phyloP scores from a whole-genome alignment of 1,140 invertebrate genomes.

The Antheraea mylitta region DNA sequence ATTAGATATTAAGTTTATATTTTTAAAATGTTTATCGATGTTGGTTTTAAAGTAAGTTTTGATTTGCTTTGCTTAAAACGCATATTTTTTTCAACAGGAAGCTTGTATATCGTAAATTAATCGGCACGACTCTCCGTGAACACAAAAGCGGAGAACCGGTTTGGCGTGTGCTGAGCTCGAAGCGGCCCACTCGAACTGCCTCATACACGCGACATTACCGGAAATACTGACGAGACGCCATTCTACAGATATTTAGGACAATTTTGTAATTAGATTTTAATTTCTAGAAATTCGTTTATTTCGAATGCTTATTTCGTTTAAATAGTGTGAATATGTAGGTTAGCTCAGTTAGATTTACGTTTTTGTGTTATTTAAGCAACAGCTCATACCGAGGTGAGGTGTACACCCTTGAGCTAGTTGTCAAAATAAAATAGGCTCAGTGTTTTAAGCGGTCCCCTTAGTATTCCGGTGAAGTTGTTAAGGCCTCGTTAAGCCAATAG shows the following conservation, averaged over 20 bases:
- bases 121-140: constrained; percentile 45
- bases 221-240: constrained; percentile 49
- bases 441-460: too few relatives aligned
- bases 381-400: too few relatives aligned
- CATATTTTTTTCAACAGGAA: constrained; percentile 57
- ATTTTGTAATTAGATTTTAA: constrained; percentile 20
- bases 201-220: constrained; percentile 26
- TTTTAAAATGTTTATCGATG: background rate
- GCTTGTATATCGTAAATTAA: constrained; percentile 64
- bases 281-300: background rate
- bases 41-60: background rate
- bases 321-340: too few relatives aligned
- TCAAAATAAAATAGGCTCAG: too few relatives aligned
- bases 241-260: constrained; percentile 31
- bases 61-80: background rate
- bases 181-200: constrained; percentile 18
- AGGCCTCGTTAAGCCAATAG: too few relatives aligned
- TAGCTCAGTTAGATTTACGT: too few relatives aligned
- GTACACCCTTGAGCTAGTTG: too few relatives aligned
- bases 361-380: too few relatives aligned
- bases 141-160: constrained; percentile 57
- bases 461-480: too few relatives aligned
- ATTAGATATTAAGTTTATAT: background rate
- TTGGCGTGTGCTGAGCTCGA: constrained; percentile 73
- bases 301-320: too few relatives aligned